Evolutionary conservation across 1,140 invertebrate species (phyloP).

Genomic region (Potamilus streckersoni): DNA sequence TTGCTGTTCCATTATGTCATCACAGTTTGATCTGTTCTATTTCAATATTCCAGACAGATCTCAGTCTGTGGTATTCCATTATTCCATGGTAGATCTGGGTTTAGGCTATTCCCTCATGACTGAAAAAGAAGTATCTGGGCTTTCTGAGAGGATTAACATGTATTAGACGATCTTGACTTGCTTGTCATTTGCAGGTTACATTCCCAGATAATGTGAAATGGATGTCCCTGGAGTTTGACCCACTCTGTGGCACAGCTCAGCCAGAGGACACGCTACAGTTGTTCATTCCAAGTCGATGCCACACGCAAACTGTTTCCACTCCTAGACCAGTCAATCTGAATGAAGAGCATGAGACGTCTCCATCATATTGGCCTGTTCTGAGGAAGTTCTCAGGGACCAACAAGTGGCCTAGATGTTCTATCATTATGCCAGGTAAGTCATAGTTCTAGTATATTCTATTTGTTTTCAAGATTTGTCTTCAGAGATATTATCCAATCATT

Average conservation of each 20-base stretch:
- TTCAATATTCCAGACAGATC: too few relatives aligned
- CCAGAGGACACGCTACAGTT: constrained; percentile 92
- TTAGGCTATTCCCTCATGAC: too few relatives aligned
- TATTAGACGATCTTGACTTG: constrained; percentile 11
- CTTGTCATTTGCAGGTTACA: constrained; percentile 75
- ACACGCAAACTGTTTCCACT: constrained; percentile 21
- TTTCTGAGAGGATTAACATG: background rate
- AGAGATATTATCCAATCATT: too few relatives aligned
- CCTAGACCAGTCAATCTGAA: constrained; percentile 24
- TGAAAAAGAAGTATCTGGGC: too few relatives aligned
- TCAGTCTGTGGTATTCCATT: too few relatives aligned
- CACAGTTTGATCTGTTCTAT: too few relatives aligned
- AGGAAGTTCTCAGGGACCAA: constrained; percentile 77
- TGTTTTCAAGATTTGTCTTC: too few relatives aligned
- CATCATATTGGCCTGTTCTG: constrained; percentile 78
- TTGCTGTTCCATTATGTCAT: too few relatives aligned
- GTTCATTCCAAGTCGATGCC: constrained; percentile 75
- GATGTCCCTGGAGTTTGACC: constrained; percentile 93
- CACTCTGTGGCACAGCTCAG: constrained; percentile 91
- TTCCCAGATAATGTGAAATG: constrained; percentile 91
- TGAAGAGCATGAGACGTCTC: constrained; percentile 54
- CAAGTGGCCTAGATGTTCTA: constrained; percentile 88
- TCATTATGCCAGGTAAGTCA: constrained; percentile 83
- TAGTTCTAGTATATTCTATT: background rate
- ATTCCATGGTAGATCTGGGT: too few relatives aligned